Conservation (phyloP, 2,113 vertebrate species). For the Prunella himalayana region DNA sequence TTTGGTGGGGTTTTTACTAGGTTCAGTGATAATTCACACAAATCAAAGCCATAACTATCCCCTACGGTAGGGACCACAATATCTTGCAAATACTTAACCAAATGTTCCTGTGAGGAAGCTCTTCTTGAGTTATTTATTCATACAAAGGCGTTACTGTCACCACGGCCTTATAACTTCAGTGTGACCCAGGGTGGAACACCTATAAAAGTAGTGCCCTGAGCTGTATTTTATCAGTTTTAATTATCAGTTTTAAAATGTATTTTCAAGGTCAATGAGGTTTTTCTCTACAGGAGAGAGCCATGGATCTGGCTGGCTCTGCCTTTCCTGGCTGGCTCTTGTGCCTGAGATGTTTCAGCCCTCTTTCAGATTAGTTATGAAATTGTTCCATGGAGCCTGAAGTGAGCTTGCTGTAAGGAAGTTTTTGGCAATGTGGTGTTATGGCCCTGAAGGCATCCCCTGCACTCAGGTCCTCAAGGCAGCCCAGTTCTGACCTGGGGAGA, state of each 20-base stretch:
- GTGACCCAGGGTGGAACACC: not conserved
- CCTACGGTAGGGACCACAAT: not conserved
- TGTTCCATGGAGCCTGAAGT: not conserved
- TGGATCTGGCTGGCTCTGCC: not conserved
- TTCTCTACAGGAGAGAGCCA: not conserved
- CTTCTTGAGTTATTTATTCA: not conserved
- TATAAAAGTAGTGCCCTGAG: not conserved
- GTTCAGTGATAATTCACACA: not conserved
- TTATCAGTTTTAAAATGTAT: not conserved
- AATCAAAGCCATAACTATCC: not conserved
- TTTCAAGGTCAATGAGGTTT: not conserved
- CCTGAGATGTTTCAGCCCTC: fast-evolving
- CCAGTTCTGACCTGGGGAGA: not conserved
- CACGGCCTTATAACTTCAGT: not conserved
- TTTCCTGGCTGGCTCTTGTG: not conserved
- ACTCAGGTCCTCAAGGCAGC: not conserved
- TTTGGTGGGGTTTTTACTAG: not conserved
- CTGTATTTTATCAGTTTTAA: not conserved
- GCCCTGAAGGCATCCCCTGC: not conserved
- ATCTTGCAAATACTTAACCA: not conserved
- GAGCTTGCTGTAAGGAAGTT: not conserved
- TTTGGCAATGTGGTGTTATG: not conserved
- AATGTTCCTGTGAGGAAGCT: not conserved
- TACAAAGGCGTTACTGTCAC: not conserved
- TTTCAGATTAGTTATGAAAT: not conserved